Evolutionary conservation across 37 sponge, comb jelly and placozoan genomes (phyloP).

Genomic region (Bolinopsis microptera): DNA sequence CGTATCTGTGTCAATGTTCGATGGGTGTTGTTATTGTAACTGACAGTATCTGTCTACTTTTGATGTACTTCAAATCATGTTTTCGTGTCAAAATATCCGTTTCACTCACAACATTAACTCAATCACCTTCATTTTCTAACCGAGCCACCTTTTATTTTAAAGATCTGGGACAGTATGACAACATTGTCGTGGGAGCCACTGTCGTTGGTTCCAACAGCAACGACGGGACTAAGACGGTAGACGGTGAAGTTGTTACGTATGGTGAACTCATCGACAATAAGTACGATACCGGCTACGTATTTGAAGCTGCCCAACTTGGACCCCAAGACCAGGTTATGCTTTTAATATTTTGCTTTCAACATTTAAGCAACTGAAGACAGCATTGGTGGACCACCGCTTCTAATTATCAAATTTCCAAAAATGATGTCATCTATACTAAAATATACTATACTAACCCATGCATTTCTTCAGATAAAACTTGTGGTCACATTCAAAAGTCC

Average conservation of each 20-base stretch:
- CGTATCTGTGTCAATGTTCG: background rate
- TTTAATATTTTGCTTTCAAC: no score
- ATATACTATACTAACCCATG: no score
- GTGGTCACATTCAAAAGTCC: background rate
- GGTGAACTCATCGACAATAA: background rate
- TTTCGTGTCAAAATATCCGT: background rate
- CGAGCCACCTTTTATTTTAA: background rate
- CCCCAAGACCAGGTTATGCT: background rate
- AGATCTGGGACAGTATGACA: background rate
- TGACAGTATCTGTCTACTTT: background rate
- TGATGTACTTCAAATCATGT: background rate
- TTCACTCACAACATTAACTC: background rate
- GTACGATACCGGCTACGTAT: background rate
- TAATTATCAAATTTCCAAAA: no score
- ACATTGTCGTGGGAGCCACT: background rate
- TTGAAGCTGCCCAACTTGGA: background rate
- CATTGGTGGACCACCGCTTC: no score
- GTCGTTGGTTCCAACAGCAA: background rate
- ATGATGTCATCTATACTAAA: no score
- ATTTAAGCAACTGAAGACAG: no score
- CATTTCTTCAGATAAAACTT: background rate
- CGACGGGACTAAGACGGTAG: background rate
- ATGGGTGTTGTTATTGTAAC: no score
- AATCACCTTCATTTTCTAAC: background rate
- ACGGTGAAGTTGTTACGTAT: background rate